Base-by-base conservation (phyloP, 2,888 invertebrate species). In the Aplocera efformata region DNA sequence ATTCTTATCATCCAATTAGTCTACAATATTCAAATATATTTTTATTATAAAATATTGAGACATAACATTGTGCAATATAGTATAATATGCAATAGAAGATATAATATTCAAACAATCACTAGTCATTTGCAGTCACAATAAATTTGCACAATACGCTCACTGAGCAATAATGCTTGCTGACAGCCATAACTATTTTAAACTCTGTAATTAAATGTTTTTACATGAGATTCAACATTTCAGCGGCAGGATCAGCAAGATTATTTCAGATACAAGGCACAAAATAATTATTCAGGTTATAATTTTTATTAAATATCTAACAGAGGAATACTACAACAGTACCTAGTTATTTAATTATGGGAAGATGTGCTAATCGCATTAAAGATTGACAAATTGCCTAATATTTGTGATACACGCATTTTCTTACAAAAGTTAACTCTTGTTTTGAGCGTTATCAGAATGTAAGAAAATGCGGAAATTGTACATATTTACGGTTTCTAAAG, bases 1-100 rank as follows among this genome's bases (percentile, higher is more conserved):
- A 28, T 26, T 21, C 8, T 26, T 25, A 17, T 22, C 10, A 27
- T 33, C 24, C 28, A 40, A 23, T 65, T 67, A 51, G 55, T 60
- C 62, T 73, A 72, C 57, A 62, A 67, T 72, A 73, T 47, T 67
- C 58, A 61, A 72, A 72, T 72, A 72, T 69, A 61, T 63, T 68
- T 76, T 71, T 67, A 67, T 62, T 60, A 85, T 86, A 86, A 85
- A 86, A 85, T 86, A 85, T 86, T 73, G 78, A 86, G 79, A 77
- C 64, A 78, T 86, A 86, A 86, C 86, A 85, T 82, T 82, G 85
- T 86, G 85, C 85, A 82, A 76, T 81, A 81, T 72, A 78, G 58
- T 59, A 66, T 69, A 70, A 69, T 76, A 79, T 78, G 77, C 75
- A 76, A 79, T 81, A 82, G 66, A 79, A 67, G 69, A 73, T 76